Conservation (phyloP, 2,797 vertebrate genomes). For the Muscicapa comitata region DNA sequence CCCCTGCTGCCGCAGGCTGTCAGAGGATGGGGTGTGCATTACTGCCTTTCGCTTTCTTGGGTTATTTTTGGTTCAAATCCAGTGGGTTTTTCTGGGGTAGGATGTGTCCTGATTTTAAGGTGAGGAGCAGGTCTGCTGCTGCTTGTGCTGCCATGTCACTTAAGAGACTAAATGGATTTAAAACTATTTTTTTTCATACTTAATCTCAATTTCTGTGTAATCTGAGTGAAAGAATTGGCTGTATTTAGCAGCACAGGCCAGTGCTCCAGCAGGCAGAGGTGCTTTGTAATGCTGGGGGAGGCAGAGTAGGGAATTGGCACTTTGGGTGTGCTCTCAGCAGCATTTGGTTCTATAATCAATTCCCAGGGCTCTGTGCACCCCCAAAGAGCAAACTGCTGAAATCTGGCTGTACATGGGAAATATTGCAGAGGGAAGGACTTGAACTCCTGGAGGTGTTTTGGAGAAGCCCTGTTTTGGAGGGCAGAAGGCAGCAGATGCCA, state of each 20-base stretch:
- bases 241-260: not conserved
- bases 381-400: not conserved
- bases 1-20: not conserved
- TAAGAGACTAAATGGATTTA: not conserved
- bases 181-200: not conserved
- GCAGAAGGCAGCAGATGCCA: accelerated
- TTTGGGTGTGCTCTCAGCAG: not conserved
- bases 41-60: not conserved
- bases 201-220: not conserved
- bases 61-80: slow-evolving; percentile 6
- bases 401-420: not conserved
- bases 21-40: not conserved
- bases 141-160: not conserved
- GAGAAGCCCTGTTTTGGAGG: not conserved
- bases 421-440: not conserved
- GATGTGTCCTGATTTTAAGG: slow-evolving; percentile 21
- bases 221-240: not conserved
- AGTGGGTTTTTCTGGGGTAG: not conserved
- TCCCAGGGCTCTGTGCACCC: not conserved
- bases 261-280: not conserved
- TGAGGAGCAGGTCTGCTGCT: not conserved
- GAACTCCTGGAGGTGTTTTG: not conserved
- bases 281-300: not conserved
- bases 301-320: not conserved
- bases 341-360: not conserved